Conservation (phyloP, 2,888 invertebrate species). For the Philonicus albiceps region DNA sequence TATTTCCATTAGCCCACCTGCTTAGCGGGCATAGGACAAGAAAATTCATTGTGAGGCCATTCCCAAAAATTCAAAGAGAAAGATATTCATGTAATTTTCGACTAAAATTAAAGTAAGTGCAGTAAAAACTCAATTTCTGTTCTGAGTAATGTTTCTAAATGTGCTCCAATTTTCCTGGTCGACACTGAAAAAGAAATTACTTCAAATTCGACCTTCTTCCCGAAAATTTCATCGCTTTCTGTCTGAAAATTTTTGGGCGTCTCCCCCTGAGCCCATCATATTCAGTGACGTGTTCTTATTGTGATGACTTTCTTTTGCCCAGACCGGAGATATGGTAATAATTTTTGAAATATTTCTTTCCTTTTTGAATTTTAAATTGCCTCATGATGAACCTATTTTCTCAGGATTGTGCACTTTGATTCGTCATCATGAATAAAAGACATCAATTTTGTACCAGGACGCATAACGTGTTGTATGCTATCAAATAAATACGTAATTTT, state of each 20-base stretch:
- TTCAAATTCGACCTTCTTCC: not conserved
- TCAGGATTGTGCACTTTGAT: not conserved
- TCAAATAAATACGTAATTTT: not conserved
- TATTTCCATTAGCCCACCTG: not conserved
- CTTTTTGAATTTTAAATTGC: slow-evolving; percentile 21
- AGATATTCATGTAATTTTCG: not conserved
- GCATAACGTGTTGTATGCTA: not conserved
- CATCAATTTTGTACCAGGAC: not conserved
- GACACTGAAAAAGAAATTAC: not conserved
- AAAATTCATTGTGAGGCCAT: not conserved
- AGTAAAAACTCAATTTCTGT: not conserved
- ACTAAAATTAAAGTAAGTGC: not conserved
- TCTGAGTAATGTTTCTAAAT: not conserved
- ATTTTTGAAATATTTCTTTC: slow-evolving; percentile 19
- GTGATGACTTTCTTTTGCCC: not conserved
- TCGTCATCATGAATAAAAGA: slow-evolving; percentile 1
- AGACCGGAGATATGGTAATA: not conserved
- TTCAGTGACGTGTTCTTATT: not conserved
- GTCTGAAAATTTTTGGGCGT: not conserved
- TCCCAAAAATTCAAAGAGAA: not conserved
- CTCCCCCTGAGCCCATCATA: not conserved
- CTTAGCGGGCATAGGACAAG: not conserved
- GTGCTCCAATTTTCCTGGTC: not conserved
- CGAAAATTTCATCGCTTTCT: not conserved
- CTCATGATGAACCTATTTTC: not conserved